These are phyloP conservation scores for Stratiolaelaps scimitus DNA, from an alignment of 1,140 invertebrate genomes.

Conservation along the genomic window DNA sequence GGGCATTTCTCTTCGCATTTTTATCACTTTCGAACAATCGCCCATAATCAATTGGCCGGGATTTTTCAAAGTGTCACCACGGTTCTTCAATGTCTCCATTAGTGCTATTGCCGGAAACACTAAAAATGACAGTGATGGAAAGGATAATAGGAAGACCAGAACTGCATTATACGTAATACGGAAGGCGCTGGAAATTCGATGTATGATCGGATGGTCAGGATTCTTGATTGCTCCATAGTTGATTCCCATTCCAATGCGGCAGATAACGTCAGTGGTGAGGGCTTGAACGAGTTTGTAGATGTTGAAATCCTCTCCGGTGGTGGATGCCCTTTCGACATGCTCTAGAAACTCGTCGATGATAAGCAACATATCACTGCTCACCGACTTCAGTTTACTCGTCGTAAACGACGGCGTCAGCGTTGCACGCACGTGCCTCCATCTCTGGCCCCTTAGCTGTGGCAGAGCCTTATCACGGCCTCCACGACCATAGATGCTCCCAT, in stretches of 20 bases:
- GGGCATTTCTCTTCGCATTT: neutral
- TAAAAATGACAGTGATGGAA: neutral
- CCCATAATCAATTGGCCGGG: neutral
- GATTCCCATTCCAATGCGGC: neutral
- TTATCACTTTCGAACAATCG: neutral
- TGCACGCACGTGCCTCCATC: neutral
- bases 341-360: neutral
- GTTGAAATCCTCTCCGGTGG: neutral
- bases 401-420: slow-evolving; percentile 1
- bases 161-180: neutral
- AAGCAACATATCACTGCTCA: neutral
- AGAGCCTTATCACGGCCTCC: neutral
- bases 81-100: neutral
- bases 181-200: neutral
- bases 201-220: neutral
- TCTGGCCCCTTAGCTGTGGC: neutral
- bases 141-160: neutral
- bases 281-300: neutral
- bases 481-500: slow-evolving; percentile 26
- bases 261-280: neutral
- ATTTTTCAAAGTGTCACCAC: neutral
- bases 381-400: neutral
- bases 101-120: neutral
- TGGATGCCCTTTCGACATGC: neutral
- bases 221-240: neutral